Percentiles rank a stretch among this genome's conserved stretches.
These are phyloP conservation scores for Sialia sialis DNA, from an alignment of 2,113 vertebrate species.

Conservation along the genomic window DNA sequence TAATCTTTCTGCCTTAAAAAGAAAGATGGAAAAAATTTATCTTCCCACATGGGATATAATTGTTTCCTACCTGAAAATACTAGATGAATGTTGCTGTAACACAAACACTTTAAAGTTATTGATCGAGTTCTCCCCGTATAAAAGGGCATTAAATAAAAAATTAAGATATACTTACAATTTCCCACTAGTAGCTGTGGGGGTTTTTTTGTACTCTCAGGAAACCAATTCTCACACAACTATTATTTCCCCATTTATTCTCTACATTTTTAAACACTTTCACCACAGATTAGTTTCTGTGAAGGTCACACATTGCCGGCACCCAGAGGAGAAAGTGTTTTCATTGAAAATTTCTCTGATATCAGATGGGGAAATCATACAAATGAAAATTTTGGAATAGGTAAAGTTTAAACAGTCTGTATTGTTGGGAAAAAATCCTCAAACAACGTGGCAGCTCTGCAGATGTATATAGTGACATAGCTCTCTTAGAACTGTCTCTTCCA, in stretches of 20 bases:
- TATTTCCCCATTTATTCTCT: neutral
- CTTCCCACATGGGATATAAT: neutral
- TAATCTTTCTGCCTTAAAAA: neutral
- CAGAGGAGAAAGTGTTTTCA: neutral
- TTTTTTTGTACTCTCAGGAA: neutral
- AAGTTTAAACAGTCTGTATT: neutral
- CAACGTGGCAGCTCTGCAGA: neutral
- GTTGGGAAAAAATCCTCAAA: neutral
- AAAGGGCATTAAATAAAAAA: neutral
- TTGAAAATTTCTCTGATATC: neutral
- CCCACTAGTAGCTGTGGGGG: fast-evolving
- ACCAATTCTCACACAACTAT: neutral
- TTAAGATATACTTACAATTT: neutral
- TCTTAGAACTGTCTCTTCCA: neutral
- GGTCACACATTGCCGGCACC: neutral
- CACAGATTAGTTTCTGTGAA: neutral
- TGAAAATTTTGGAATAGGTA: neutral
- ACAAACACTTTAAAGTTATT: neutral
- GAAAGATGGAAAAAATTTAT: neutral
- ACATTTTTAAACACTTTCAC: neutral
- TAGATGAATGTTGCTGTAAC: neutral
- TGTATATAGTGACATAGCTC: fast-evolving
- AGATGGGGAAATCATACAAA: neutral
- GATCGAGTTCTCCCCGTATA: neutral
- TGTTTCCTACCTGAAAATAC: neutral